These are phyloP conservation scores for Antrozous pallidus DNA, from an alignment of 2,797 vertebrate species.

Conservation along the genomic window DNA sequence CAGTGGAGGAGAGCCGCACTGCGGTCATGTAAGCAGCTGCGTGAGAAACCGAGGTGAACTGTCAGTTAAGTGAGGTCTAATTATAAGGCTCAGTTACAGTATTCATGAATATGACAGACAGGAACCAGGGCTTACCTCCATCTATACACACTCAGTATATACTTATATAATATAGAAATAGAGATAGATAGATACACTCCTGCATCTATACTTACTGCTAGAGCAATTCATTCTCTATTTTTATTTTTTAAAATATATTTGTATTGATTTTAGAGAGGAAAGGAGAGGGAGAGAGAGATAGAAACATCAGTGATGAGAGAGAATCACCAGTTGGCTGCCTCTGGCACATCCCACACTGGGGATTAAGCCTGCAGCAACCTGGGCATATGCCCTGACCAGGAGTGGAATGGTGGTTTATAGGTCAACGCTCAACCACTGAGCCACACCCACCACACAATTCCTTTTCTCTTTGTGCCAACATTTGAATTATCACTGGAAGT, in stretches of 20 bases:
- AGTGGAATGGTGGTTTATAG: no score
- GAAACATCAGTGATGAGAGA: no score
- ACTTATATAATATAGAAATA: background rate
- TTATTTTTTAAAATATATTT: no score
- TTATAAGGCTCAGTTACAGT: constrained; percentile 69
- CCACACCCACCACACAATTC: background rate
- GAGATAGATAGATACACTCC: background rate
- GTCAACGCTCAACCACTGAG: no score
- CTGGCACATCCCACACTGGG: no score
- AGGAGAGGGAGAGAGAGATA: no score
- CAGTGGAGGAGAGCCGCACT: background rate
- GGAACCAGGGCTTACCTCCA: background rate
- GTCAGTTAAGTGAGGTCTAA: constrained; percentile 68
- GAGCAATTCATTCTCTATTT: background rate
- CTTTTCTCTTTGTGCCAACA: background rate
- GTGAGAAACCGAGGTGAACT: constrained; percentile 63
- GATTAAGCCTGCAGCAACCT: no score
- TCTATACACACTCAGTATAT: background rate
- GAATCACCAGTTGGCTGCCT: no score
- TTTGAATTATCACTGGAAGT: constrained; percentile 35
- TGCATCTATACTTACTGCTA: background rate
- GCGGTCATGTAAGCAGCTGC: background rate
- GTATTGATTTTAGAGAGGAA: no score
- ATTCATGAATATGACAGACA: constrained; percentile 59
- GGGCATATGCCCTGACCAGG: no score